A percentile compares a stretch with the other conserved stretches of the same genome.
phyloP scores from a whole-genome alignment of 2,797 vertebrate genomes.

The Sphenopsis melanotis region DNA sequence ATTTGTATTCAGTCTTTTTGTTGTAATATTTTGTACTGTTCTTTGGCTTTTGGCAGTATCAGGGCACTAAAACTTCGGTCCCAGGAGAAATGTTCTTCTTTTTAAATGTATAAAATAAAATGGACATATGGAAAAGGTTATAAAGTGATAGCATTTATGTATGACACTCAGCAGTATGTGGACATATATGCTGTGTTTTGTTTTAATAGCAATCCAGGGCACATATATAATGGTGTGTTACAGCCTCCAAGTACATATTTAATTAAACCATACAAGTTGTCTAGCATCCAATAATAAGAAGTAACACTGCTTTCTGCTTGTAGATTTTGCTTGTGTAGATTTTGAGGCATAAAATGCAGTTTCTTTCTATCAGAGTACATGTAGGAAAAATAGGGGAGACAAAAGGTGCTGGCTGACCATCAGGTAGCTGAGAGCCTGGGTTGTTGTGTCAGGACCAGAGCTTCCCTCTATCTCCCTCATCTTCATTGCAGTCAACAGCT shows the following conservation, averaged over 20 bases:
- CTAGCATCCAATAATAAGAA: not conserved
- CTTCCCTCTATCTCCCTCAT: slow-evolving; percentile 47
- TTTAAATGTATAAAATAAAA: not conserved
- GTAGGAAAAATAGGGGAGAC: not conserved
- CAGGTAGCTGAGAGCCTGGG: slow-evolving; percentile 40
- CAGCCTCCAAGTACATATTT: not conserved
- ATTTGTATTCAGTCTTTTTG: not conserved
- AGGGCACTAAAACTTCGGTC: not conserved
- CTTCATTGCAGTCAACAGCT: slow-evolving; percentile 50
- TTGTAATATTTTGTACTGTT: not conserved
- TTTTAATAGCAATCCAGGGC: not conserved
- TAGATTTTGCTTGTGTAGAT: not conserved
- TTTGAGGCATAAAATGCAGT: slow-evolving; percentile 9
- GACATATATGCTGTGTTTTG: not conserved
- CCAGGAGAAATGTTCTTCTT: not conserved
- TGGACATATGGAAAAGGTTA: not conserved
- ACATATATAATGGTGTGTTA: not conserved
- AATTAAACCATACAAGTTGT: not conserved
- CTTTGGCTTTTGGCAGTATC: not conserved
- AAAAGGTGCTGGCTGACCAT: not conserved
- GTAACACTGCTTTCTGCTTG: not conserved
- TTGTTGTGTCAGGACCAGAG: slow-evolving; percentile 14
- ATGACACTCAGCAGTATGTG: no score
- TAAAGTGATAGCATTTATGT: not conserved
- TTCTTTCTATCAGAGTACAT: not conserved